Evolutionary conservation across 2,113 vertebrate species (phyloP), one percentile per base, ranked within the genome.

Genomic region (Ondatra zibethicus): DNA sequence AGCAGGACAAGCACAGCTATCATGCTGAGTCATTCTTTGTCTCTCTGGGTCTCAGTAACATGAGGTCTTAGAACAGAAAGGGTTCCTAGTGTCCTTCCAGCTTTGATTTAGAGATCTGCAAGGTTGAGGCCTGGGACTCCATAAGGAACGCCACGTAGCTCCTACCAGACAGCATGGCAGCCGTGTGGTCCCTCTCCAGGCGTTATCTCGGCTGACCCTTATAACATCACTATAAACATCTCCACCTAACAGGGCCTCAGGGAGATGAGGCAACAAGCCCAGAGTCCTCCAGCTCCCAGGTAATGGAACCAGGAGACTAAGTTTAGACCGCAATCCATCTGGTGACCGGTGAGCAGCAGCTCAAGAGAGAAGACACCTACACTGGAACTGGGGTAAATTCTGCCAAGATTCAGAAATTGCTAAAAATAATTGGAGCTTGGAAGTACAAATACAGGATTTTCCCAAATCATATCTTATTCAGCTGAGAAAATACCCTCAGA

Each of bases 401-500:
- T 61, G 63, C 70, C 65, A 84, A 88, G 87, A 89, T 70, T 81
- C 76, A 80, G 39, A 89, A 91, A 89, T 45, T 19, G 58, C 91
- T 94, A 82, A 97, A 93, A 89, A 73, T 65, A 76, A 70, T 14
- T 58, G 58, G 19, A 45, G 33, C 31, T 92, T 95, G 82, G 70
- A n/a, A 63, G 70, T 97, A 80, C 61, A 88, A 96, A 95, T 27
- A 85, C 3, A 70, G 36, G 58, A 61, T 75, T 92, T 87, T 68
- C 89, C 92, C 72, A 52, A 88, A 88, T 76, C 61, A 75, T 95
- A 42, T 89, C 39, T 75, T 92, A 92, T 89, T 87, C 73, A 76
- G 65, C 5, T 87, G 70, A 97, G 90, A 86, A 96, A 95, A 78
- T 9, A 70, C 7, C 42, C 89, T 14, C 14, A 50, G 1, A 36